Conservation (phyloP, 2,113 vertebrate species). For the Elephas maximus region DNA sequence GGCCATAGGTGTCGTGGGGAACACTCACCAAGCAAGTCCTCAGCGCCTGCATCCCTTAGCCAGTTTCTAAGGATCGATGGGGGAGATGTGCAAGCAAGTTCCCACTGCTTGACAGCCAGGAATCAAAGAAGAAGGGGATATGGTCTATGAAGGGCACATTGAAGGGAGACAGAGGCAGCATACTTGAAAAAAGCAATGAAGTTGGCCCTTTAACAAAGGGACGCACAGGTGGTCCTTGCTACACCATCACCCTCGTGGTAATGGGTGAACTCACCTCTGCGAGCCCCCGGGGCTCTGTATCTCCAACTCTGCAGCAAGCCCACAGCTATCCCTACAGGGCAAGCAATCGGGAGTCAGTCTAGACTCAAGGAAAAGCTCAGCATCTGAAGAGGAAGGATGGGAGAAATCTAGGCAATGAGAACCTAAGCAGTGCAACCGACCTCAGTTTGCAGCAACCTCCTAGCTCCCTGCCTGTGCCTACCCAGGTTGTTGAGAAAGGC, state of each 20-base stretch:
- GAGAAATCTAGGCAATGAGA: background rate
- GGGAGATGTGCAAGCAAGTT: background rate
- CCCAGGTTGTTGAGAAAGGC: no score
- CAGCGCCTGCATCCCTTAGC: background rate
- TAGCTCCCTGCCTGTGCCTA: accelerated
- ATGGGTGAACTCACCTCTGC: no score
- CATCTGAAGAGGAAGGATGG: background rate
- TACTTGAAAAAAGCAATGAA: background rate
- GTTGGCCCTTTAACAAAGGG: no score
- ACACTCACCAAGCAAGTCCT: background rate
- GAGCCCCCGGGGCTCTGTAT: no score
- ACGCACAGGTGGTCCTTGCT: no score
- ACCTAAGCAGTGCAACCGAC: background rate
- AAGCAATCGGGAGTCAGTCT: background rate
- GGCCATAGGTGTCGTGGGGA: background rate
- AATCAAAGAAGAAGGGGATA: background rate
- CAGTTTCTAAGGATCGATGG: background rate
- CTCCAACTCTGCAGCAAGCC: background rate
- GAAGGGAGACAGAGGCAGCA: background rate
- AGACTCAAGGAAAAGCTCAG: background rate
- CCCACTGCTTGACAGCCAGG: background rate
- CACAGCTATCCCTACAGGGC: background rate
- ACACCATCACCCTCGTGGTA: no score
- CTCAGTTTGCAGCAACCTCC: background rate
- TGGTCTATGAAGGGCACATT: no score